Evolutionary conservation across 2,113 vertebrate genomes (phyloP).

Genomic region (Isichthys henryi): DNA sequence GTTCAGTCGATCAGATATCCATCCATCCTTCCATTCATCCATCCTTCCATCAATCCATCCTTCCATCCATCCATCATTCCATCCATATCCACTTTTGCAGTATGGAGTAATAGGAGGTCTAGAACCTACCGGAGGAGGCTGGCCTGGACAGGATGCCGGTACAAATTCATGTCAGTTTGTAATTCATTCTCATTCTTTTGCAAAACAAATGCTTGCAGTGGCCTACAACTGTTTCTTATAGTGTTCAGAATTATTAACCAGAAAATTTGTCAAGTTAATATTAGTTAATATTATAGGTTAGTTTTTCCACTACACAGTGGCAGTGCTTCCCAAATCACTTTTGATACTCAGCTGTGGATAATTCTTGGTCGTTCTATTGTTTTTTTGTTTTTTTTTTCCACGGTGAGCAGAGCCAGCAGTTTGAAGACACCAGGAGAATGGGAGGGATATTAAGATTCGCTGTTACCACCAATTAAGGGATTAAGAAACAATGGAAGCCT

Average conservation of each 20-base stretch:
- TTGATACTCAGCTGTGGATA: slow-evolving; percentile 22
- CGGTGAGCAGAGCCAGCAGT: slow-evolving; percentile 6
- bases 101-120: background rate
- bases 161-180: background rate
- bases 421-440: slow-evolving; percentile 12
- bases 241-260: background rate
- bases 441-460: slow-evolving; percentile 14
- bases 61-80: background rate
- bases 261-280: background rate
- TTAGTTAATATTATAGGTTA: background rate
- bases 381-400: background rate
- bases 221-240: background rate
- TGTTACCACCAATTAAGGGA: slow-evolving; percentile 32
- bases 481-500: slow-evolving; percentile 20
- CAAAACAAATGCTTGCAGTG: background rate
- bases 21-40: background rate
- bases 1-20: background rate
- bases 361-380: slow-evolving; percentile 17
- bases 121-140: background rate
- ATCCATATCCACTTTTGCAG: background rate
- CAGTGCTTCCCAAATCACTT: background rate
- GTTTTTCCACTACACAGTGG: background rate
- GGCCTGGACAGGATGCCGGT: background rate
- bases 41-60: background rate
- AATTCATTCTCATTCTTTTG: background rate